These are phyloP conservation scores for Cichladusa arquata DNA, from an alignment of 2,113 vertebrate genomes.

Conservation along the genomic window DNA sequence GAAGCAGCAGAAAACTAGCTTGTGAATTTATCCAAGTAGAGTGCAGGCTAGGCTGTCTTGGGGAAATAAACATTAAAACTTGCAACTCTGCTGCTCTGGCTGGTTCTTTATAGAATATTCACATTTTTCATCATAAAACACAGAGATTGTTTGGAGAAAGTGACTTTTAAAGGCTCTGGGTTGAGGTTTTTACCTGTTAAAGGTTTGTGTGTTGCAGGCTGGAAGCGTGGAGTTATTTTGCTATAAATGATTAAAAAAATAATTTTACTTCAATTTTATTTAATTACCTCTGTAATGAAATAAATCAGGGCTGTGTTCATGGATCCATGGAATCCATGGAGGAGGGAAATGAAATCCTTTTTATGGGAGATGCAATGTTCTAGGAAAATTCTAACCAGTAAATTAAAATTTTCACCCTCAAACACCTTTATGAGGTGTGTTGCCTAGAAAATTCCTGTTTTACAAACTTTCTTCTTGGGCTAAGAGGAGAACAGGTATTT, in stretches of 20 bases:
- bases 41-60: slow-evolving; percentile 93
- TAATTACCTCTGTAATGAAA: background rate
- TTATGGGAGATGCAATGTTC: accelerated
- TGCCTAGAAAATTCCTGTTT: background rate
- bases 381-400: background rate
- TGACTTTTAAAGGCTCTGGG: background rate
- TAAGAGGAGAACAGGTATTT: background rate
- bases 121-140: background rate
- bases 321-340: accelerated
- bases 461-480: background rate
- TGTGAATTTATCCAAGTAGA: slow-evolving; percentile 90
- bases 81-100: slow-evolving; percentile 65
- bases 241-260: background rate
- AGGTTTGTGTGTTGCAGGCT: accelerated
- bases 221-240: background rate
- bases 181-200: accelerated
- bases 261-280: background rate
- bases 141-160: accelerated
- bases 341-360: background rate
- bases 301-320: background rate
- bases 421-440: accelerated
- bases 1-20: slow-evolving; percentile 86
- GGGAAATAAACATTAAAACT: slow-evolving; percentile 99
- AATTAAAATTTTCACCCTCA: accelerated
- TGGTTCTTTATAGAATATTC: background rate